These are phyloP conservation scores for Augochlora pura DNA, from an alignment of 1,140 invertebrate genomes.

Conservation along the genomic window DNA sequence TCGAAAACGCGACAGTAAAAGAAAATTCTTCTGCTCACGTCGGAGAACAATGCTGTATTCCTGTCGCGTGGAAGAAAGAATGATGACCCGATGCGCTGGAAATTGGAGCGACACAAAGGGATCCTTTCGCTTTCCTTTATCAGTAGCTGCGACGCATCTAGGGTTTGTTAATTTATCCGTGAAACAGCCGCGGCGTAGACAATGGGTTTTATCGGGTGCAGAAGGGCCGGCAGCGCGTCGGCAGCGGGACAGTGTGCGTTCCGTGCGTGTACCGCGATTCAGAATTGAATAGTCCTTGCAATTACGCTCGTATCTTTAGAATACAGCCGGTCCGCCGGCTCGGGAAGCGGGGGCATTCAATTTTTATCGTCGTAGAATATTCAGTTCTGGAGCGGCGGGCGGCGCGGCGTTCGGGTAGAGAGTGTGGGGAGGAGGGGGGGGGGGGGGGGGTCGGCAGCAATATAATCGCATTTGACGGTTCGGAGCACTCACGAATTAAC, in stretches of 20 bases:
- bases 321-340: slow-evolving; percentile 35
- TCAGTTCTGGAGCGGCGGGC: slow-evolving; percentile 29
- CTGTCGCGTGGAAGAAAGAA: too few relatives aligned
- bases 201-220: slow-evolving; percentile 43
- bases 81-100: too few relatives aligned
- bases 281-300: slow-evolving; percentile 58
- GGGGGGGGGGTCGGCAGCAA: slow-evolving; percentile 19
- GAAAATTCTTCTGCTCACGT: neutral
- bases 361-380: slow-evolving; percentile 63
- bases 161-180: slow-evolving; percentile 46
- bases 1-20: neutral
- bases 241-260: slow-evolving; percentile 10
- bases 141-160: neutral
- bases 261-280: slow-evolving; percentile 41
- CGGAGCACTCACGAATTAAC: slow-evolving; percentile 61
- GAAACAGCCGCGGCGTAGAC: slow-evolving; percentile 38
- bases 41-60: too few relatives aligned
- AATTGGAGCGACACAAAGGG: neutral
- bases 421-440: too few relatives aligned
- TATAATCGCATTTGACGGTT: slow-evolving; percentile 64
- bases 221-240: slow-evolving; percentile 18
- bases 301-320: slow-evolving; percentile 62
- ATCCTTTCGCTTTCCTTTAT: slow-evolving; percentile 11
- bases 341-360: slow-evolving; percentile 40
- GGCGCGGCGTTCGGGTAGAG: neutral